Conservation (phyloP, 1,140 invertebrate genomes). For the Camponotus pennsylvanicus region DNA sequence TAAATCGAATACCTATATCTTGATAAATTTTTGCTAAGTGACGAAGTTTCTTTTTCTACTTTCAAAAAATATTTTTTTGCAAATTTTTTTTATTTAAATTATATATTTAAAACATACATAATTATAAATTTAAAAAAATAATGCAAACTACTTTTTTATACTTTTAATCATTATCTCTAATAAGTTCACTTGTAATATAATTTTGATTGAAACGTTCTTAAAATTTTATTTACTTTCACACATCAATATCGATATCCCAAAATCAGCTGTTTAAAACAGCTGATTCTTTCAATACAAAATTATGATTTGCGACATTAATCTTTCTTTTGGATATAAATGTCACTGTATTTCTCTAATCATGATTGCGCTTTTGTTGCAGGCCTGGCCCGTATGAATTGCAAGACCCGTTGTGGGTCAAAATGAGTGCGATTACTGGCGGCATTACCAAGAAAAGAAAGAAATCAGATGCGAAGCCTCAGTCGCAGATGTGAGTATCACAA, state of each 20-base stretch:
- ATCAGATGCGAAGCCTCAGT: conserved; percentile 93
- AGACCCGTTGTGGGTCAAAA: conserved; percentile 94
- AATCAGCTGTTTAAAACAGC: too few species aligned
- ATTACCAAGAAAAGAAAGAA: conserved; percentile 94
- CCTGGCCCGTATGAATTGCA: conserved; percentile 93
- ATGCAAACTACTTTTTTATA: background rate
- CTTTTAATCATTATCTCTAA: too few species aligned
- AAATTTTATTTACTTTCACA: background rate
- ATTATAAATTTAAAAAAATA: background rate
- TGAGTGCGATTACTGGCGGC: conserved; percentile 92
- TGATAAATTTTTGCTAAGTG: background rate
- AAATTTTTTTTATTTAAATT: too few species aligned
- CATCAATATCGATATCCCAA: background rate
- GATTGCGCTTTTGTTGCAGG: conserved; percentile 85
- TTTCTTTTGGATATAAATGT: background rate
- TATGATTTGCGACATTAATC: too few species aligned
- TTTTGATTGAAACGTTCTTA: too few species aligned
- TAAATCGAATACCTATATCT: too few species aligned
- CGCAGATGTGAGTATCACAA: conserved; percentile 91
- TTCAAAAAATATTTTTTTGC: background rate
- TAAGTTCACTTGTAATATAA: too few species aligned
- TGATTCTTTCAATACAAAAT: too few species aligned
- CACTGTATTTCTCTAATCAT: conserved; percentile 61
- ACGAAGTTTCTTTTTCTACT: background rate
- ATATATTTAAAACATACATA: too few species aligned